Base-by-base conservation (phyloP, 2,113 vertebrate genomes). In the Dunckerocampus dactyliophorus region DNA sequence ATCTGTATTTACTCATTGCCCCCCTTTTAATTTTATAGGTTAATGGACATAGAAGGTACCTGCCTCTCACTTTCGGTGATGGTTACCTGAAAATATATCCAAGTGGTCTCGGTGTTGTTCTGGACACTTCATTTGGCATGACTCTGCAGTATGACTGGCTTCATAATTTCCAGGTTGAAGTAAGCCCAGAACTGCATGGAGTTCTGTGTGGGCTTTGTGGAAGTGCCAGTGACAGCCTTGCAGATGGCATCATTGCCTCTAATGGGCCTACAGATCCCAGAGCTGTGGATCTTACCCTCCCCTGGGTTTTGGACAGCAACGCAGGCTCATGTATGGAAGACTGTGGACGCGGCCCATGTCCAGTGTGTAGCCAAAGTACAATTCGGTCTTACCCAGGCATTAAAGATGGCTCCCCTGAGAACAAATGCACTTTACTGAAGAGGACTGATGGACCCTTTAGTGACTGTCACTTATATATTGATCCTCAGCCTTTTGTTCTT, bases 121-220 rank as follows among this genome's bases (percentile, higher is more conserved):
- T 92, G 0, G 50, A 74, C 10, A 88, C 87, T 0, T 42, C 63
- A 65, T 86, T 92, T 0, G 89, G 87, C n/a, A 69, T 92, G 2
- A 0, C 47, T 0, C 2, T 92, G 37, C 55, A 11, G 50, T 92
- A 90, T 0, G 85, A 92, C 76, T 78, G 91, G 0, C 0, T 34
- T 31, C 85, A 85, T 61, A 53, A 76, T 0, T 67, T 90, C 13
- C 64, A 39, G 9, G 70, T 92, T 60, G 87, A 63, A 0, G 60
- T 88, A 17, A 80, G 85, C 0, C 81, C 68, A 13, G 81, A 56
- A 51, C 86, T 92, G 68, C 52, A 65, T 63, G 51, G 74, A 17
- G 53, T 37, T n/a, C 10, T 90, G 9, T 88, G 87, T 0, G 91
- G 91, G 28, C 78, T 94, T 46, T 93, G 90, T 0, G 90, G 90